Conservation (phyloP, 2,797 vertebrate species). For the Zenarchopterus dispar region DNA sequence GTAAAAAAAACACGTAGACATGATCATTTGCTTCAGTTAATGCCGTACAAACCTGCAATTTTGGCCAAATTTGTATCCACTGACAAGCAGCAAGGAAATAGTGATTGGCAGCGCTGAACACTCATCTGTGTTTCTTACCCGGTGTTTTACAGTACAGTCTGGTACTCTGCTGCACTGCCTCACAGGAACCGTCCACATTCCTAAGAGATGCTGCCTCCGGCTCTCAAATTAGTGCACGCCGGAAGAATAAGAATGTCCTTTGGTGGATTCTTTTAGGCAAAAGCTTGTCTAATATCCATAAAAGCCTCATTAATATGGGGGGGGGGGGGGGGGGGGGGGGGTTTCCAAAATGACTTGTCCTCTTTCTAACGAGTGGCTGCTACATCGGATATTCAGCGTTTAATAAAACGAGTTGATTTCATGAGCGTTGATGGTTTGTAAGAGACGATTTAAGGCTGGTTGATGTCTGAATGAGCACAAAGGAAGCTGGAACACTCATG, state of each 20-base stretch:
- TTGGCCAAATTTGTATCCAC: slow-evolving; percentile 23
- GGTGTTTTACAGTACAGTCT: slow-evolving; percentile 29
- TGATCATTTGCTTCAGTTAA: slow-evolving; percentile 31
- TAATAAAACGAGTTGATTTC: slow-evolving; percentile 47
- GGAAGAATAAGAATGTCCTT: slow-evolving; percentile 53
- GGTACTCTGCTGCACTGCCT: background rate
- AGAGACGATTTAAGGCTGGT: slow-evolving; percentile 36
- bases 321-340: slow-evolving; percentile 10
- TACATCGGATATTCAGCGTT: slow-evolving; percentile 33
- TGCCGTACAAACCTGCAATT: slow-evolving; percentile 18
- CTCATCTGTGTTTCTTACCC: slow-evolving; percentile 25
- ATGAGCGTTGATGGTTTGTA: slow-evolving; percentile 44
- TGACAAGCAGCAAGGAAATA: slow-evolving; percentile 27
- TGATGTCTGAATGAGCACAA: slow-evolving; percentile 43
- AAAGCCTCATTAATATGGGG: slow-evolving; percentile 53
- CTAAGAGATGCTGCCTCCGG: slow-evolving; percentile 43
- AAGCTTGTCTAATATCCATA: slow-evolving; percentile 51
- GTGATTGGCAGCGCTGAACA: slow-evolving; percentile 39
- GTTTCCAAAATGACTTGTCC: slow-evolving; percentile 47
- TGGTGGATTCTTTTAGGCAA: slow-evolving; percentile 35
- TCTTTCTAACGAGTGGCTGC: slow-evolving; percentile 46
- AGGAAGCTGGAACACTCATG: slow-evolving; percentile 27
- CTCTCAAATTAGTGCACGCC: slow-evolving; percentile 40
- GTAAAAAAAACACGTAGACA: background rate
- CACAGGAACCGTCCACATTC: slow-evolving; percentile 7